A percentile compares a stretch with the other conserved stretches of the same genome.
Evolutionary conservation across 2,888 invertebrate species (phyloP).

Genomic region (Aphelenchoides bicaudatus): DNA sequence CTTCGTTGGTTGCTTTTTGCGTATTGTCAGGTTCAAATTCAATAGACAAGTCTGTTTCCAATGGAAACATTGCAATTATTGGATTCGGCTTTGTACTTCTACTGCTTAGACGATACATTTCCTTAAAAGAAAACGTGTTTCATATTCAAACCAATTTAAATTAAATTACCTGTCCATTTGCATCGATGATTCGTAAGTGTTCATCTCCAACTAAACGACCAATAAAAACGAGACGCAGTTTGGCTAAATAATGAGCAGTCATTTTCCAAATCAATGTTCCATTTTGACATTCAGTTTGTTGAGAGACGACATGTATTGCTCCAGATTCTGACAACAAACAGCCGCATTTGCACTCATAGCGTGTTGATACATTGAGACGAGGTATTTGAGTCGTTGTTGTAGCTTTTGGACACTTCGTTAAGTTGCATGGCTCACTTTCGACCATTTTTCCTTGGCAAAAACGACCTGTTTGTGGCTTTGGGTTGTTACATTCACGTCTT

Average conservation of each 20-base stretch:
- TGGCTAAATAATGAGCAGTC: conserved; percentile 6
- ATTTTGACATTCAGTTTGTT: conserved; percentile 7
- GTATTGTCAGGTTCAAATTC: too few species aligned
- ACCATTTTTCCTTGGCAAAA: conserved; percentile 44
- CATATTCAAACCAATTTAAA: neutral
- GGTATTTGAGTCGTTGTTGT: neutral
- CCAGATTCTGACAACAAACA: conserved; percentile 37
- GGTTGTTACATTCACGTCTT: conserved; percentile 44
- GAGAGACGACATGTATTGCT: conserved; percentile 42
- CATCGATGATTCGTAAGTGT: neutral
- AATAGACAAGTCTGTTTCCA: conserved; percentile 8
- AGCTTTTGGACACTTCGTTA: conserved; percentile 36
- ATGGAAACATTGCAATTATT: neutral
- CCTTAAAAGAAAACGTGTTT: conserved; percentile 10
- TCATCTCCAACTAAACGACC: conserved; percentile 13
- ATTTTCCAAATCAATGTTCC: conserved; percentile 3
- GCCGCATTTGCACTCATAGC: conserved; percentile 42
- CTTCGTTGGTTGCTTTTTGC: neutral
- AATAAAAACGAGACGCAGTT: conserved; percentile 12
- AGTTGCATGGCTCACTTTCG: conserved; percentile 37
- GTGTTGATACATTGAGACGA: neutral
- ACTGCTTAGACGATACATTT: conserved; percentile 13
- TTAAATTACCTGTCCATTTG: conserved; percentile 12
- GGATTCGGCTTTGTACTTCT: conserved; percentile 4
- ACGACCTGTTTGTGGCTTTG: conserved; percentile 42